Evolutionary conservation across 2,113 vertebrate species (phyloP).

Genomic region (Enhydra lutris): DNA sequence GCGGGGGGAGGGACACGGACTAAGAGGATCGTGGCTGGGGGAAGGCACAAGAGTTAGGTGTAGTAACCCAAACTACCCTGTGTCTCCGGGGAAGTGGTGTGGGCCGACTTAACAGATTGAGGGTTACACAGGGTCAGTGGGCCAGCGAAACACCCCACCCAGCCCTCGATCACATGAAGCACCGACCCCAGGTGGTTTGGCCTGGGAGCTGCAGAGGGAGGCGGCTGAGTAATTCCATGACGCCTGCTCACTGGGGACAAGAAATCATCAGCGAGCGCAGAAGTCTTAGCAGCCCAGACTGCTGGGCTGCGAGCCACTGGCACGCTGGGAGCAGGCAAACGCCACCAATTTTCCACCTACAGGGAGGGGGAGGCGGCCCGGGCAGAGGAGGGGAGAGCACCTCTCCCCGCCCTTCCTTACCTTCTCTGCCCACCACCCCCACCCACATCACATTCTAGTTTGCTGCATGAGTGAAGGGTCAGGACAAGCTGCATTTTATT

Average conservation of each 20-base stretch:
- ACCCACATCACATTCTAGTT: constrained; percentile 84
- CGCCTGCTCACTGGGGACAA: constrained; percentile 83
- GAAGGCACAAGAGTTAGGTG: background rate
- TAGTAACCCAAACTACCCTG: background rate
- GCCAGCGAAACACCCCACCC: constrained; percentile 71
- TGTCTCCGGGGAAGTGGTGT: background rate
- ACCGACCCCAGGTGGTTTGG: constrained; percentile 68
- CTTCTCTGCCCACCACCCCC: constrained; percentile 71
- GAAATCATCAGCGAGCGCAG: constrained; percentile 84
- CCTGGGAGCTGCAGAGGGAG: constrained; percentile 78
- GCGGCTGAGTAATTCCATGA: constrained; percentile 85
- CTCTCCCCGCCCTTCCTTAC: constrained; percentile 65
- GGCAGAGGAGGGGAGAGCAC: constrained; percentile 32
- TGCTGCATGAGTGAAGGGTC: constrained; percentile 87
- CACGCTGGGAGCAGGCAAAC: constrained; percentile 69
- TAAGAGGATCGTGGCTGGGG: background rate
- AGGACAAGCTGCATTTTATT: constrained; percentile 91
- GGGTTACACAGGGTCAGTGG: constrained; percentile 77
- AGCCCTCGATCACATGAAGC: constrained; percentile 82
- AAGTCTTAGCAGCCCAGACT: constrained; percentile 82
- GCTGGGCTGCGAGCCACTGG: constrained; percentile 57
- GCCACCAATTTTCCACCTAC: constrained; percentile 70
- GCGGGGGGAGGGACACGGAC: background rate
- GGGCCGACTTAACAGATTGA: constrained; percentile 51
- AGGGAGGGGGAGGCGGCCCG: background rate